These are phyloP conservation scores for Philhelius pedissequus DNA, from an alignment of 2,888 invertebrate species.

Conservation along the genomic window DNA sequence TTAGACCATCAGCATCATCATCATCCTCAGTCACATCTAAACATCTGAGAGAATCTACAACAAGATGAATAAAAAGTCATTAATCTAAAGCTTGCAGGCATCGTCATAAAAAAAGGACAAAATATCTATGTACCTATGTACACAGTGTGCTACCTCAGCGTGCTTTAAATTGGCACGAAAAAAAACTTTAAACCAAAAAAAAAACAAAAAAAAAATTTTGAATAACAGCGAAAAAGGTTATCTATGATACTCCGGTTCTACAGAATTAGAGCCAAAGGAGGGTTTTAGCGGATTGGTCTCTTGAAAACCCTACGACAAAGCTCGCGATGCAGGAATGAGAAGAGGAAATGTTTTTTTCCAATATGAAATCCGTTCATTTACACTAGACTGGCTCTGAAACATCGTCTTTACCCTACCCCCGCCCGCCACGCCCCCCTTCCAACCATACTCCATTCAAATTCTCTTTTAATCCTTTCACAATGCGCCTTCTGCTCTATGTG, in stretches of 20 bases:
- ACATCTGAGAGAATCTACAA: neutral
- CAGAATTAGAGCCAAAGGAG: neutral
- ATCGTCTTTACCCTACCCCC: neutral
- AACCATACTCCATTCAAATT: neutral
- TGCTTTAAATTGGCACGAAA: conserved; percentile 16
- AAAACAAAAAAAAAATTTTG: neutral
- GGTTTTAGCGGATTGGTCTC: neutral
- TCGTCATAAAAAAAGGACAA: conserved; percentile 23
- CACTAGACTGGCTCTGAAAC: neutral
- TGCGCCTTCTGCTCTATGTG: neutral
- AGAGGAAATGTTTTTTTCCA: neutral
- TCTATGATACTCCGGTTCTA: conserved; percentile 5
- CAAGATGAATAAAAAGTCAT: conserved; percentile 31
- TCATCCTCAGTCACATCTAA: neutral
- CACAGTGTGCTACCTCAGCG: neutral
- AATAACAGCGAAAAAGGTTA: neutral
- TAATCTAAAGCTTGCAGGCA: conserved; percentile 49
- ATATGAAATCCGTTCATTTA: conserved; percentile 16
- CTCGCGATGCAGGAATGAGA: neutral
- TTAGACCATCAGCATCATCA: neutral
- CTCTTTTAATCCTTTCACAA: conserved; percentile 17
- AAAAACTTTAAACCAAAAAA: neutral
- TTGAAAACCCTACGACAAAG: neutral
- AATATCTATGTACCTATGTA: conserved; percentile 12
- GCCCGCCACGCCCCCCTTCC: neutral